phyloP scores from a whole-genome alignment of 23 tunicate genomes.

The Diplosoma virens region DNA sequence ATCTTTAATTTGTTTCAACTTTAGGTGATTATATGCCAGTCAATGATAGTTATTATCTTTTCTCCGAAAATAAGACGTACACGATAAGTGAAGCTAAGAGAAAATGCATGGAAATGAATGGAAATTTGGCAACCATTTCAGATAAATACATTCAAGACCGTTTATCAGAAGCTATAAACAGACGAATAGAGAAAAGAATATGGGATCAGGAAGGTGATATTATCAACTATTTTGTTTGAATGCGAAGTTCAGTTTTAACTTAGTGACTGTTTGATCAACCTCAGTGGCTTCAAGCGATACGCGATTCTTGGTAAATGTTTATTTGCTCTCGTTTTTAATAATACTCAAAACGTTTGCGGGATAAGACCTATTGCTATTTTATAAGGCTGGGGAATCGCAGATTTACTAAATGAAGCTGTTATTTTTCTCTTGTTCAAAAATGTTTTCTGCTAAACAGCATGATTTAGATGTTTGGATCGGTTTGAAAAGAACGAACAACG shows the following conservation, averaged over 20 bases:
- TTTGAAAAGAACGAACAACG: not conserved
- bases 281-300: no score
- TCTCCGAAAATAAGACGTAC: not conserved
- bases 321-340: no score
- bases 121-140: not conserved
- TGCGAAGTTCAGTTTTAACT: not conserved
- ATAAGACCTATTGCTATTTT: no score
- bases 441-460: no score
- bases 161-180: not conserved
- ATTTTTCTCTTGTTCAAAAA: not conserved
- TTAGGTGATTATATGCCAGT: not conserved
- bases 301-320: no score
- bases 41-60: not conserved
- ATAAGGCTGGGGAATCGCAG: no score
- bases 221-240: not conserved
- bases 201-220: not conserved
- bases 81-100: not conserved
- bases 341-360: no score
- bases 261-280: no score
- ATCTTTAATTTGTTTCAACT: not conserved
- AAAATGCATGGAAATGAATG: not conserved
- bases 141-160: not conserved
- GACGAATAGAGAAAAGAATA: not conserved
- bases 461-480: conserved; percentile 10
- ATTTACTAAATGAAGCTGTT: no score